phyloP scores from a whole-genome alignment of 2,797 vertebrate genomes.

The Aldrovandia affinis region DNA sequence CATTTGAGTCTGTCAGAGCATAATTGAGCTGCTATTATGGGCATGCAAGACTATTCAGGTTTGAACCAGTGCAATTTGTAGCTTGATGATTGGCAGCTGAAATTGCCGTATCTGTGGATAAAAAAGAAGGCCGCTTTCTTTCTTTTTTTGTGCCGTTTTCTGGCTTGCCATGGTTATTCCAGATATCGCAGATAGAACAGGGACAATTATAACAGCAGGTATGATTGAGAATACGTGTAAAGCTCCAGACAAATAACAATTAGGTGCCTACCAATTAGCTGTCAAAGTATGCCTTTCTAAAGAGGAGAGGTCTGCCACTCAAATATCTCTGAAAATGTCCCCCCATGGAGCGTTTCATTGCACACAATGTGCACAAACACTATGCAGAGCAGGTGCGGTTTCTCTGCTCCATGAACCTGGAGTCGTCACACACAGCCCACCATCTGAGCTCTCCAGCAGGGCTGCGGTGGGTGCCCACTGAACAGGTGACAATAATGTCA shows the following conservation, averaged over 20 bases:
- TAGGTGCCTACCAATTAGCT: not conserved
- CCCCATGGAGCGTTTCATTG: no score
- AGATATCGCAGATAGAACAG: not conserved
- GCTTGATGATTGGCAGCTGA: conserved; percentile 26
- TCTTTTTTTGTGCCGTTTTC: no score
- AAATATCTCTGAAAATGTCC: no score
- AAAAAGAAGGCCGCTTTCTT: conserved; percentile 13
- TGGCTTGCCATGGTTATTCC: not conserved
- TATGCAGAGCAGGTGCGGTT: conserved; percentile 13
- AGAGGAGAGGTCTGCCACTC: not conserved
- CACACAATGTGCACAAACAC: not conserved
- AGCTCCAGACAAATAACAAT: conserved; percentile 10
- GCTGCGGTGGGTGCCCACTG: not conserved
- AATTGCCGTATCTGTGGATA: conserved; percentile 23
- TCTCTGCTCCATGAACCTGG: not conserved
- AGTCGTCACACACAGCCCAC: not conserved
- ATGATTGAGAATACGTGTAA: not conserved
- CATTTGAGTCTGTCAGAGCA: conserved; percentile 47
- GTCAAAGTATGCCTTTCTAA: not conserved
- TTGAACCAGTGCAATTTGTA: conserved; percentile 61
- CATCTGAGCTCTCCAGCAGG: conserved; percentile 14
- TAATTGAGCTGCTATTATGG: conserved; percentile 44
- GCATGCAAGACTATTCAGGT: conserved; percentile 45
- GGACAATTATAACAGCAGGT: not conserved
- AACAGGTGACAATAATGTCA: not conserved